These are phyloP conservation scores for Apogon hyalosoma DNA, from an alignment of 2,797 vertebrate species.

Conservation along the genomic window DNA sequence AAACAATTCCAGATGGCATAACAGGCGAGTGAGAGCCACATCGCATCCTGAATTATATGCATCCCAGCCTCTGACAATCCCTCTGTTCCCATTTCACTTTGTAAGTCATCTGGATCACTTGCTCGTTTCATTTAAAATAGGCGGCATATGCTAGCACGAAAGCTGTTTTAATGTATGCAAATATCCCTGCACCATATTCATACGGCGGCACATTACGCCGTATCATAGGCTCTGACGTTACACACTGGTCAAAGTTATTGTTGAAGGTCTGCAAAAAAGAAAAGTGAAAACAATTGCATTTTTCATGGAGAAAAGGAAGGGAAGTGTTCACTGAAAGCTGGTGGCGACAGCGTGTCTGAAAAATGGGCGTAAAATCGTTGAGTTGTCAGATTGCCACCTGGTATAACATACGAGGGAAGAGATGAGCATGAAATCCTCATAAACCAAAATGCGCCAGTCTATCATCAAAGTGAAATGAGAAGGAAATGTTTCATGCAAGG, in stretches of 20 bases:
- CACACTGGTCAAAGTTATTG: slow-evolving; percentile 52
- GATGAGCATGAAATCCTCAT: slow-evolving; percentile 81
- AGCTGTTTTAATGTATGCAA: slow-evolving; percentile 53
- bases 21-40: slow-evolving; percentile 56
- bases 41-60: slow-evolving; percentile 69
- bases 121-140: slow-evolving; percentile 66
- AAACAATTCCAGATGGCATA: slow-evolving; percentile 80
- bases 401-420: slow-evolving; percentile 73
- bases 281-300: slow-evolving; percentile 53
- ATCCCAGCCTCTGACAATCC: slow-evolving; percentile 65
- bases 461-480: slow-evolving; percentile 76
- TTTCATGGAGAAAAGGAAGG: slow-evolving; percentile 49
- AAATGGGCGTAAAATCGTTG: slow-evolving; percentile 72
- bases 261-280: slow-evolving; percentile 37
- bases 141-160: slow-evolving; percentile 54
- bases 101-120: slow-evolving; percentile 67
- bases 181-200: slow-evolving; percentile 33
- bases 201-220: slow-evolving; percentile 26
- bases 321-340: slow-evolving; percentile 43
- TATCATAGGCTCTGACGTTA: slow-evolving; percentile 23
- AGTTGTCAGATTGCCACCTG: slow-evolving; percentile 81
- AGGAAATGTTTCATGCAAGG: slow-evolving; percentile 82
- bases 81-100: slow-evolving; percentile 68
- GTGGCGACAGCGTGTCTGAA: slow-evolving; percentile 41
- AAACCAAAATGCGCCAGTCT: slow-evolving; percentile 81